Percentiles rank a stretch among this genome's conserved stretches.
These are phyloP conservation scores for Eciton burchellii DNA, from an alignment of 1,140 invertebrate species.

Conservation along the genomic window DNA sequence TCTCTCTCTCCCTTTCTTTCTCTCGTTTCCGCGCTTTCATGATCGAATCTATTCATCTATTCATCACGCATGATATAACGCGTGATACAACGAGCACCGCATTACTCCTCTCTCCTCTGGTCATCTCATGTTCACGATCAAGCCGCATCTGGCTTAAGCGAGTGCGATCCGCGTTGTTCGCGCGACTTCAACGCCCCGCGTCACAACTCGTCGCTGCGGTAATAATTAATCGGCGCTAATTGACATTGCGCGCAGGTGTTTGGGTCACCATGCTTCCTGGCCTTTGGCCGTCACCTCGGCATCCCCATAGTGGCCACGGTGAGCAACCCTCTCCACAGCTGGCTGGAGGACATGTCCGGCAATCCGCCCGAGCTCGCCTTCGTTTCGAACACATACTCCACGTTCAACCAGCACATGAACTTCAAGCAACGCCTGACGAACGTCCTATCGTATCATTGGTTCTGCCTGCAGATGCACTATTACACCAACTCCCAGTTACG, in stretches of 20 bases:
- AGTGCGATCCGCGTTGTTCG: too few species aligned
- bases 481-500: constrained; percentile 58
- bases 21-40: too few species aligned
- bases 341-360: constrained; percentile 87
- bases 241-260: constrained; percentile 70
- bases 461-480: constrained; percentile 54
- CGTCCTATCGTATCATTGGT: constrained; percentile 52
- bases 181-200: neutral
- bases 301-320: constrained; percentile 87
- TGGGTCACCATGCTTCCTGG: constrained; percentile 83
- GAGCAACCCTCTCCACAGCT: constrained; percentile 86
- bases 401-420: constrained; percentile 87
- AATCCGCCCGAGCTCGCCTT: constrained; percentile 86
- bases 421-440: constrained; percentile 87
- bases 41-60: too few species aligned
- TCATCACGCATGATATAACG: too few species aligned
- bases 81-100: too few species aligned
- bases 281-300: constrained; percentile 86
- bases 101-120: too few species aligned
- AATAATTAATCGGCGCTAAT: constrained; percentile 21
- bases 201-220: neutral
- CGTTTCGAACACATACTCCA: constrained; percentile 83
- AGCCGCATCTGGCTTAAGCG: too few species aligned
- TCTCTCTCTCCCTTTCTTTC: too few species aligned
- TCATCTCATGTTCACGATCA: too few species aligned